Evolutionary conservation across 2,888 invertebrate species (phyloP), one percentile per base, ranked within the genome.

Genomic region (Imbricaverruca yamaguchii): DNA sequence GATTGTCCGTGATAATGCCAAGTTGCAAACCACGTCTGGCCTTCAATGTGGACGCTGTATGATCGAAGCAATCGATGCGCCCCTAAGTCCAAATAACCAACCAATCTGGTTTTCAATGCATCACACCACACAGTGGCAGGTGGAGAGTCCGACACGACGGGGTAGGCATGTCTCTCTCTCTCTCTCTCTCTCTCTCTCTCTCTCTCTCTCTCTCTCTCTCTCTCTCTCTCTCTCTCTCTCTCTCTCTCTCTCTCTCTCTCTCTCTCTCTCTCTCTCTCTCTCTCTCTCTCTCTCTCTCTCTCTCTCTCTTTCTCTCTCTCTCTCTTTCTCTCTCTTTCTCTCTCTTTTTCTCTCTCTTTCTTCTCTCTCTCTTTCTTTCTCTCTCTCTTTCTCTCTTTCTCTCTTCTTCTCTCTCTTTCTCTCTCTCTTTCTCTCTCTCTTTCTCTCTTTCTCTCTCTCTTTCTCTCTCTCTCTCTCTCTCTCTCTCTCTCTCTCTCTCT

Each of bases 331-430:
- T 59, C 80, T 59, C 80, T 59, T 61, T 59, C 80, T 59, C 80
- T 59, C 80, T 59, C 80, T 59, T 61, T 59, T 61, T 59, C 80
- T 59, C 80, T 59, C 80, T 59, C 80, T 59, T 61, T 59, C 80
- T 59, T 65, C n/a, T 39, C 57, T 65, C n/a, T 57, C 65, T 67
- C 59, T 61, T 57, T 69, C 67, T 55, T 55, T 80, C 69, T n/a
- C 21, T 67, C 59, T 23, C 53, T 59, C 67, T 67, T 1, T 21
- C 69, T 56, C 55, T 55, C 39, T 10, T 59, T 59, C 59, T 80
- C 65, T 80, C 56, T 80, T 65, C 21, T n/a, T 56, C 81, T 78
- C 81, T 81, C 81, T 59, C 77, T 81, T 39, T 67, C 55, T 80
- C 79, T 78, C 78, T 81, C 63, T 81, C 80, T 65, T 21, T 23